phyloP scores from a whole-genome alignment of 64 coral and sea anemone genomes.

The Montipora capricornis region DNA sequence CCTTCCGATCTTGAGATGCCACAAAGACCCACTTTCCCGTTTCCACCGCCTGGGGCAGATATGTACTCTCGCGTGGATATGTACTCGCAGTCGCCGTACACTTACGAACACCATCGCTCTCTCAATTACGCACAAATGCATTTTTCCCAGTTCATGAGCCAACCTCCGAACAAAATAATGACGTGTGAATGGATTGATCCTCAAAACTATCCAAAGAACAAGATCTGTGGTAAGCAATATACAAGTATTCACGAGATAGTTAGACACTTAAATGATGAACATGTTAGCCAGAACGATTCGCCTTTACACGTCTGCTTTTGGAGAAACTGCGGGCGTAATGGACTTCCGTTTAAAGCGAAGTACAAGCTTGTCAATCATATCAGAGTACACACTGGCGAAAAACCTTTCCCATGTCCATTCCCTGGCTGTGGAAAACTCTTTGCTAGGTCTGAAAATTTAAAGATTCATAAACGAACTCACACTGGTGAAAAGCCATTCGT shows the following conservation, averaged over 20 bases:
- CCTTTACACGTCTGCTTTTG: constrained; percentile 89
- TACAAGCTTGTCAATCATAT: constrained; percentile 99
- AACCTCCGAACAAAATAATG: constrained; percentile 89
- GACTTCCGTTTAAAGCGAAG: constrained; percentile 95
- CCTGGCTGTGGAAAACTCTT: constrained; percentile 96
- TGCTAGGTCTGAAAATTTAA: constrained; percentile 95
- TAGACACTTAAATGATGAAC: constrained; percentile 91
- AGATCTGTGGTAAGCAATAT: constrained; percentile 94
- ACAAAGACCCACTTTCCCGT: constrained; percentile 40
- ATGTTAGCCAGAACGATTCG: constrained; percentile 91
- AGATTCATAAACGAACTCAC: constrained; percentile 95
- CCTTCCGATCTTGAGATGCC: constrained; percentile 51
- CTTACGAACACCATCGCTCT: constrained; percentile 65
- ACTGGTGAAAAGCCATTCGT: constrained; percentile 94
- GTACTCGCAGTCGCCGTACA: constrained; percentile 63
- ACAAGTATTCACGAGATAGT: constrained; percentile 93
- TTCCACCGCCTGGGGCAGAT: constrained; percentile 50
- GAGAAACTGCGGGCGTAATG: constrained; percentile 87
- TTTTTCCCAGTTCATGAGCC: constrained; percentile 77
- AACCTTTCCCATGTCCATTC: constrained; percentile 93
- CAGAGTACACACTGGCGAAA: constrained; percentile 91
- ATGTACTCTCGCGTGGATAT: constrained; percentile 55
- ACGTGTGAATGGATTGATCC: constrained; percentile 93
- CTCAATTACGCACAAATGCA: constrained; percentile 62
- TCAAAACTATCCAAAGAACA: constrained; percentile 85